Conservation (phyloP, 1,140 invertebrate species). For the Drosophila cardini region DNA sequence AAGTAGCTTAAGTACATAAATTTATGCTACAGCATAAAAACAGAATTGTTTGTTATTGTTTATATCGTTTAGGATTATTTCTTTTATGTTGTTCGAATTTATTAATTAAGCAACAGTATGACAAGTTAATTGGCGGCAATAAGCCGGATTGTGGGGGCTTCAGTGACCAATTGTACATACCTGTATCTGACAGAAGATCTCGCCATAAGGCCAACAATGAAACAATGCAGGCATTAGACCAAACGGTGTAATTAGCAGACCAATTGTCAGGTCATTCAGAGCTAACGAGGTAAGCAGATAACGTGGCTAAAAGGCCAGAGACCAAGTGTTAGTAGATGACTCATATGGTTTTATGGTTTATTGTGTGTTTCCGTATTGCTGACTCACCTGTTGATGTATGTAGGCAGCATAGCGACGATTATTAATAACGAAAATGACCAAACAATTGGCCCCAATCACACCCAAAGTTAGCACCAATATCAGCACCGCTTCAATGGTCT, state of each 20-base stretch:
- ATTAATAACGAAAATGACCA: slow-evolving; percentile 93
- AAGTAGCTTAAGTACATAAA: neutral
- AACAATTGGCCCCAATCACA: slow-evolving; percentile 90
- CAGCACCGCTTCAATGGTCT: slow-evolving; percentile 90
- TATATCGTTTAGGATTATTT: neutral
- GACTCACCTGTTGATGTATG: slow-evolving; percentile 92
- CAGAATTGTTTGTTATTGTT: neutral
- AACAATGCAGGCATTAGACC: slow-evolving; percentile 92
- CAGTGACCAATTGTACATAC: slow-evolving; percentile 85
- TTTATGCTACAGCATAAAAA: neutral
- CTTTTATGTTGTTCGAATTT: neutral
- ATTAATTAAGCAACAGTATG: slow-evolving; percentile 42
- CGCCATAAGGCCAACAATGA: slow-evolving; percentile 94
- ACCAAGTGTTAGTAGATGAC: neutral
- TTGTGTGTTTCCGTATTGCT: neutral
- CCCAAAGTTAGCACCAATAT: slow-evolving; percentile 90
- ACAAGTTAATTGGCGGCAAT: slow-evolving; percentile 43
- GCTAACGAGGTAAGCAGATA: slow-evolving; percentile 93
- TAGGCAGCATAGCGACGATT: slow-evolving; percentile 92
- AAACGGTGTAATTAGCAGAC: slow-evolving; percentile 92
- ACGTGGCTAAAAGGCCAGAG: slow-evolving; percentile 88
- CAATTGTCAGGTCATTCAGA: slow-evolving; percentile 93
- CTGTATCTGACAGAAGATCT: slow-evolving; percentile 95
- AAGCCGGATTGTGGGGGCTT: neutral
- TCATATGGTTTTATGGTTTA: neutral